phyloP scores from a whole-genome alignment of 2,113 vertebrate species.

The Laticauda laticaudata region DNA sequence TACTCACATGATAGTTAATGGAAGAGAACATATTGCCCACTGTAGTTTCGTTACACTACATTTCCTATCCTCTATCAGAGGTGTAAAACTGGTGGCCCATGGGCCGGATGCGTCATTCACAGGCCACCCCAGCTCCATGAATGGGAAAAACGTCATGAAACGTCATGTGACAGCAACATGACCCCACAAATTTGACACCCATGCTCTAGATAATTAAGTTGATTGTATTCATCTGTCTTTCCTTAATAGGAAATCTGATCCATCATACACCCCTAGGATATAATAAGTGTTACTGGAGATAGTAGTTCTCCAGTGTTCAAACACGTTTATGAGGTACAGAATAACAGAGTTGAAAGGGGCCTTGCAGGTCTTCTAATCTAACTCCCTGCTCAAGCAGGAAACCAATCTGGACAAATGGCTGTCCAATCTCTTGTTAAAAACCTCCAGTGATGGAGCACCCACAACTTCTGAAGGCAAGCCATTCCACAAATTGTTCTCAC shows the following conservation, averaged over 20 bases:
- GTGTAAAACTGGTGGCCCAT: too few relatives aligned
- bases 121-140: too few relatives aligned
- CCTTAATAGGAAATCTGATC: background rate
- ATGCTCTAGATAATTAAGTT: background rate
- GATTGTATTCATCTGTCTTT: background rate
- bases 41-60: background rate
- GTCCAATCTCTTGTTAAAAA: background rate
- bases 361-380: background rate
- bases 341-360: background rate
- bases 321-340: background rate
- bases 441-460: background rate
- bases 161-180: too few relatives aligned
- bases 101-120: too few relatives aligned
- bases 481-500: too few relatives aligned
- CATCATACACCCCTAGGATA: background rate
- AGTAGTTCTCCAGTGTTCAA: background rate
- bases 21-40: background rate
- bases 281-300: background rate
- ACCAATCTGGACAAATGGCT: background rate
- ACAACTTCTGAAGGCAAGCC: background rate
- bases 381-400: background rate
- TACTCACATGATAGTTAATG: background rate
- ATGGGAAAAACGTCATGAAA: too few relatives aligned
- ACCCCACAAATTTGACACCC: too few relatives aligned
- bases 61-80: background rate